phyloP scores from a whole-genome alignment of 2,113 vertebrate genomes.

The Glareola pratincola region DNA sequence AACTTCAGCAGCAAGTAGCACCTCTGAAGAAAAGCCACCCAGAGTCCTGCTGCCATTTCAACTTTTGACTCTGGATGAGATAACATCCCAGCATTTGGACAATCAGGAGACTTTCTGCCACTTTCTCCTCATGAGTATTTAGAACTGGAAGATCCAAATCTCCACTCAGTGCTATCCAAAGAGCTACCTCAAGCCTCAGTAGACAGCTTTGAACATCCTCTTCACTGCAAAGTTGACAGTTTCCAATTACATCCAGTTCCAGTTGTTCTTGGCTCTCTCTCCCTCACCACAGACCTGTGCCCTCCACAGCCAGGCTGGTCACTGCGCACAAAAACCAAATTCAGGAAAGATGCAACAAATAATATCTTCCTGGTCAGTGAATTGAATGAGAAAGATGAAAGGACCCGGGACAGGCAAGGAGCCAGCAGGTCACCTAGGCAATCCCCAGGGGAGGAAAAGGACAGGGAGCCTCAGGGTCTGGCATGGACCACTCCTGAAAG shows the following conservation, averaged over 20 bases:
- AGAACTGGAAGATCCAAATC: neutral
- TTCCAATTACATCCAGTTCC: neutral
- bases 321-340: neutral
- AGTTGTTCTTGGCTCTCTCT: neutral
- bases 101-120: neutral
- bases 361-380: neutral
- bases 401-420: neutral
- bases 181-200: neutral
- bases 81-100: neutral
- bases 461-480: neutral
- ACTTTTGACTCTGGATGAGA: neutral
- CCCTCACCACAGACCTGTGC: slow-evolving; percentile 1
- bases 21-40: neutral
- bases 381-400: neutral
- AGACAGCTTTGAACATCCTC: neutral
- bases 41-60: neutral
- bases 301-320: neutral
- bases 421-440: neutral
- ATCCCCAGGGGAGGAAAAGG: neutral
- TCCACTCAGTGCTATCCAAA: neutral
- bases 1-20: neutral
- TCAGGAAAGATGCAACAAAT: neutral
- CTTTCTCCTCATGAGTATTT: neutral
- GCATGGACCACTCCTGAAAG: rapidly evolving
- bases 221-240: neutral